A percentile compares a stretch with the other conserved stretches of the same genome.
phyloP scores from a whole-genome alignment of 2,113 vertebrate genomes.

The Rhabdornis inornatus region DNA sequence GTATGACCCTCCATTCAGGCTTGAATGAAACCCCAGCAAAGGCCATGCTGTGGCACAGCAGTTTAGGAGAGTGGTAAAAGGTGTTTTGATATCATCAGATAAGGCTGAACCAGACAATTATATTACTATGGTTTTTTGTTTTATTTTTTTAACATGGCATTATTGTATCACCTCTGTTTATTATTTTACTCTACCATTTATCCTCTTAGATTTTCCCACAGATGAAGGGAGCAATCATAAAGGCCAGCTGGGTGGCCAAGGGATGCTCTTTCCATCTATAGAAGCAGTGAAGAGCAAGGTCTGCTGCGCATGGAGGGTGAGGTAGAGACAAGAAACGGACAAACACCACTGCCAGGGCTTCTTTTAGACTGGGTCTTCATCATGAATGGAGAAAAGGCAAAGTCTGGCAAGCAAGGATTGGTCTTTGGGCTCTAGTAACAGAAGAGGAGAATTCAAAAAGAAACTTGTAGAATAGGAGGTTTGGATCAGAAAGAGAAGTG shows the following conservation, averaged over 20 bases:
- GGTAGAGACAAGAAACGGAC: background rate
- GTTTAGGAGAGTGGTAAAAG: background rate
- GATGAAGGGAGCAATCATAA: background rate
- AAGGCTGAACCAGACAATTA: background rate
- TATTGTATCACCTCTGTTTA: background rate
- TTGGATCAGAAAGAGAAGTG: background rate
- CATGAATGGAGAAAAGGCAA: background rate
- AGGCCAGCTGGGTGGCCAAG: background rate
- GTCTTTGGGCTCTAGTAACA: background rate
- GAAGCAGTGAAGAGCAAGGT: background rate
- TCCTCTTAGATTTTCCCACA: background rate
- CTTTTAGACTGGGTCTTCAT: background rate
- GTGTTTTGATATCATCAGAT: background rate
- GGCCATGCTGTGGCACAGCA: background rate
- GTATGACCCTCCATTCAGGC: background rate
- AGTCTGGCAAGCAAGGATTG: background rate
- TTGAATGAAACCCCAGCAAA: background rate
- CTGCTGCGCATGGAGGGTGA: background rate
- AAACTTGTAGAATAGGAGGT: background rate
- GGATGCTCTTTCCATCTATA: background rate
- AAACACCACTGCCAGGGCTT: background rate
- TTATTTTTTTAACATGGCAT: background rate
- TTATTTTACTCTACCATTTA: background rate
- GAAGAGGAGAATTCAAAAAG: background rate
- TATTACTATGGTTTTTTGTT: fast-evolving